These are phyloP conservation scores for Litocranius walleri DNA, from an alignment of 2,113 vertebrate species.

Conservation along the genomic window DNA sequence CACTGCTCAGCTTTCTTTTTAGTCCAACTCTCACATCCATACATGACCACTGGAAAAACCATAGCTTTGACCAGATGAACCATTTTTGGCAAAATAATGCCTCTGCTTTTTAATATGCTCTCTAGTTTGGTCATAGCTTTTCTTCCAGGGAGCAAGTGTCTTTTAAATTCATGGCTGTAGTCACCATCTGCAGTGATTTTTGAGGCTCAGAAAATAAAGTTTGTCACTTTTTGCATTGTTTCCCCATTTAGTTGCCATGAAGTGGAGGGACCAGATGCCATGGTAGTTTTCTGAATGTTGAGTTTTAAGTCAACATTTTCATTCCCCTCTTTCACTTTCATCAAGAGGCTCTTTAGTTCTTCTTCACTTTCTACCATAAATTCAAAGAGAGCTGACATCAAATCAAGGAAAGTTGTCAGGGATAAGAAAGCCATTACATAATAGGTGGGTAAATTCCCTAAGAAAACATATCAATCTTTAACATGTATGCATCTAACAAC, in stretches of 20 bases:
- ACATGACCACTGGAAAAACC: neutral
- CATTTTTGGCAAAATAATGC: neutral
- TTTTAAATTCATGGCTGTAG: neutral
- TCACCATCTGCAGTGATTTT: neutral
- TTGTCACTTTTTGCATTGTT: neutral
- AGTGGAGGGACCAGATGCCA: neutral
- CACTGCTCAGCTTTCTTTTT: neutral
- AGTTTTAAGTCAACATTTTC: neutral
- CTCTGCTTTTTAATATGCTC: neutral
- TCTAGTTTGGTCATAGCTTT: neutral
- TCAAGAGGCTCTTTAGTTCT: neutral
- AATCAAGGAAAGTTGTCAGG: neutral
- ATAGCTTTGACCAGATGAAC: neutral
- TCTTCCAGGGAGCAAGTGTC: neutral
- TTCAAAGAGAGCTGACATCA: neutral
- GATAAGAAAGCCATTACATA: neutral
- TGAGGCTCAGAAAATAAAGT: neutral
- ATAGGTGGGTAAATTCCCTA: neutral
- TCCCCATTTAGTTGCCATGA: neutral
- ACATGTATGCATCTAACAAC: neutral
- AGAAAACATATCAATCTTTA: neutral
- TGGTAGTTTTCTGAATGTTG: neutral
- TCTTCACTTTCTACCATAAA: neutral
- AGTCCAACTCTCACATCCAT: neutral
- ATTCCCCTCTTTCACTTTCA: neutral